Evolutionary conservation across 2,888 invertebrate species (phyloP), one percentile per base, ranked within the genome.

Genomic region (Tetropium fuscum): DNA sequence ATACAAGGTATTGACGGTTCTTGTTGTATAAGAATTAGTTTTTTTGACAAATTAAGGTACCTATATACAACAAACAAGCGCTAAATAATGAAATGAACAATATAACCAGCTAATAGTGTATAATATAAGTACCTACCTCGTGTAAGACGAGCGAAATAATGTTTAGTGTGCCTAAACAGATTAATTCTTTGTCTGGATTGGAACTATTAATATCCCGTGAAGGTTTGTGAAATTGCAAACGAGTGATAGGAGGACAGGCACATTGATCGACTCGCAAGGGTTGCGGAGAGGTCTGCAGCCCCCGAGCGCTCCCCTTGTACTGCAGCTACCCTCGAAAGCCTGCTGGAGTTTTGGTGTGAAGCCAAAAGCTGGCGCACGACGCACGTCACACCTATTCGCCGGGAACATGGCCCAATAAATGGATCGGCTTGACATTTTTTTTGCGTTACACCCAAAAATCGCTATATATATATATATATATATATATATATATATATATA

Each of bases 221-320:
- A 20, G 41, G 20, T 41, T 41, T 41, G 41, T 41, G 34, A 59
- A 60, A 57, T 65, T 58, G 63, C 61, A 59, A 63, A 64, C 58
- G 43, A 64, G 55, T 63, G 64, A 66, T 60, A 64, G 64, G 63
- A 68, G 66, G 74, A 74, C 71, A 73, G 74, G 76, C 78, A 77
- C 77, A 76, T 77, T 77, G 78, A 78, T 78, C 79, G 78, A 73
- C 71, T 76, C 74, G 76, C 74, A 76, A 77, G 78, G 77, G 66
- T 60, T 76, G 79, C 78, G 79, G 78, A 78, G 78, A 80, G 76
- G 78, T 77, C 79, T 80, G 78, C 80, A 79, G 78, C 80, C 80
- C 81, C 80, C 78, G 78, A 79, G 77, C 76, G 79, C 78, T 78
- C 80, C 81, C 81, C 80, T 77, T 79, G 79, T 77, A 81, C 81